A percentile compares a stretch with the other conserved stretches of the same genome.
phyloP scores from a whole-genome alignment of 2,888 invertebrate genomes.

The Folsomia candida region DNA sequence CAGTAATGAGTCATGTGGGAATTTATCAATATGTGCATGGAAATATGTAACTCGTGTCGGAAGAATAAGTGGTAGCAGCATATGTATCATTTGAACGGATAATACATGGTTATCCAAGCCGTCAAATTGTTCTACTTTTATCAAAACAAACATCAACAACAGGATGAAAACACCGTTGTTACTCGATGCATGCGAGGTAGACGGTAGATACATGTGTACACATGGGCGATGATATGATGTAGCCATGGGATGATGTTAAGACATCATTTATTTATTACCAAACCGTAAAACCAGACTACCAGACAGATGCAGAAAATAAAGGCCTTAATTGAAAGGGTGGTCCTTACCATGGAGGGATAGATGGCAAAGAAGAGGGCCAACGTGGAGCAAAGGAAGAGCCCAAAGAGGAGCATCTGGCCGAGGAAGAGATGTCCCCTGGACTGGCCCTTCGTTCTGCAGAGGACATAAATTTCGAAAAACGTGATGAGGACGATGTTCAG shows the following conservation, averaged over 20 bases:
- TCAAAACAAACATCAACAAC: no score
- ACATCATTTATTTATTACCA: no score
- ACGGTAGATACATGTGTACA: no score
- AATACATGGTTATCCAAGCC: background rate
- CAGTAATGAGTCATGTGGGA: no score
- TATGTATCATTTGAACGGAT: no score
- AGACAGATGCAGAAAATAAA: no score
- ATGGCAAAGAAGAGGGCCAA: constrained; percentile 75
- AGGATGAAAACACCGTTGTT: no score
- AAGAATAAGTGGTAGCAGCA: background rate
- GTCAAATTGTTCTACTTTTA: background rate
- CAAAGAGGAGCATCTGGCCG: constrained; percentile 77
- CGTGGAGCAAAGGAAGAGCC: constrained; percentile 76
- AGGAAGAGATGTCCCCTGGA: constrained; percentile 81
- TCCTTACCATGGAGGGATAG: constrained; percentile 71
- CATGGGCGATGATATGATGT: no score
- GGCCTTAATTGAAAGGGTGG: no score
- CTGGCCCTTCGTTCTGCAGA: constrained; percentile 79
- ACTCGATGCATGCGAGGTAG: no score
- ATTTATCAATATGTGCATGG: background rate
- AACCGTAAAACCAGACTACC: no score
- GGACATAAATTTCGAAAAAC: constrained; percentile 77
- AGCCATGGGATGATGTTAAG: no score
- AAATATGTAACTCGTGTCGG: background rate
- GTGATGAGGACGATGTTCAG: constrained; percentile 80